Percentiles rank a stretch among this genome's conserved stretches.
These are phyloP conservation scores for Dallia pectoralis DNA, from an alignment of 2,797 vertebrate species.

Conservation along the genomic window DNA sequence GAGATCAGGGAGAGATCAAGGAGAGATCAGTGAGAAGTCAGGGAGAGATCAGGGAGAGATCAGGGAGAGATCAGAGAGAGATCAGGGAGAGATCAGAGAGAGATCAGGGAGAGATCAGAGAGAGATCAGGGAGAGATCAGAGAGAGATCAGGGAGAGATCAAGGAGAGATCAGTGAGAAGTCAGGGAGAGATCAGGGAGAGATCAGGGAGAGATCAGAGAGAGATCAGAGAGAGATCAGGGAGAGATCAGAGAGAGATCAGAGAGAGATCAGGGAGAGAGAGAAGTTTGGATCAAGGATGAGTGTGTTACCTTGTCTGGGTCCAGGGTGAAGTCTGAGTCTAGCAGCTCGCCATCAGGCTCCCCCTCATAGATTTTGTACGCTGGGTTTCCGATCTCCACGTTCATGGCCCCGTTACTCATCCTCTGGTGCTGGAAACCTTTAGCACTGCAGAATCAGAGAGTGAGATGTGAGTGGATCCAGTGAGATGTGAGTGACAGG, in stretches of 20 bases:
- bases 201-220: neutral
- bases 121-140: neutral
- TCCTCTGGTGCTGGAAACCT: conserved; percentile 94
- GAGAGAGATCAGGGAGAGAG: too few species aligned
- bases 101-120: neutral
- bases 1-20: too few species aligned
- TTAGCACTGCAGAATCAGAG: conserved; percentile 80
- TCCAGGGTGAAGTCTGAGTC: conserved; percentile 91
- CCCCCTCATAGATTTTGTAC: conserved; percentile 97
- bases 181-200: neutral
- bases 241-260: neutral
- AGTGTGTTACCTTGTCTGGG: conserved; percentile 84
- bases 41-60: neutral
- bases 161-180: conserved; percentile 6
- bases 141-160: too few species aligned
- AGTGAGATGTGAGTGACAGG: too few species aligned
- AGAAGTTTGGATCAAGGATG: neutral
- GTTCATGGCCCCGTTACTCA: conserved; percentile 95
- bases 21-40: conserved; percentile 8
- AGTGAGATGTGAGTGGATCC: neutral
- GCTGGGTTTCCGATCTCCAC: conserved; percentile 98
- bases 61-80: neutral
- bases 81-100: neutral
- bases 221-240: too few species aligned
- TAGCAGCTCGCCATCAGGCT: conserved; percentile 89